Evolutionary conservation across 2,113 vertebrate genomes (phyloP), one percentile per base, ranked within the genome.

Genomic region (Furnarius figulus): DNA sequence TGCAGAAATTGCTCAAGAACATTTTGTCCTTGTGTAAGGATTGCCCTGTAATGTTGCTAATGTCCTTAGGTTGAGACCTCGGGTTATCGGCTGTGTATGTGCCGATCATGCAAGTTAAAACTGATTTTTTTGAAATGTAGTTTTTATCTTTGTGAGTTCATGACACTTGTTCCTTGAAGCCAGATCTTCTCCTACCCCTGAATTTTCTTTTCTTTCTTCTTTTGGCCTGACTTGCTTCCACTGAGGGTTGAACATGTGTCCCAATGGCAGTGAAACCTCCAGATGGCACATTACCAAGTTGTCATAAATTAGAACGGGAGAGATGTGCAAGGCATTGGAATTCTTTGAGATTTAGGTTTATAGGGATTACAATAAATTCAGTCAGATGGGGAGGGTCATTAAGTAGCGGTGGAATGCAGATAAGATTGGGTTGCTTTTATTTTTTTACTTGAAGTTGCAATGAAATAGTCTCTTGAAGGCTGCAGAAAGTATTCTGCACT

Each of bases 281-380:
- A 96, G 96, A 93, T 96, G 96, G 95, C 73, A 93, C 92, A 96
- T 95, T 97, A 96, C 74, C 88, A 94, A 76, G 61, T 92, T 89
- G 88, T 50, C 95, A 71, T 97, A 96, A 97, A 97, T 96, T 94
- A 93, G 76, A 90, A 40, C 22, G 67, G 44, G 46, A 72, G 55
- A 92, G 87, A 94, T 87, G 84, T 35, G 3, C 66, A 89, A 96
- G 63, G 85, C 95, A 96, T 89, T 73, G 90, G 50, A 95, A 94
- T 91, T 97, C 92, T 95, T 95, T 85, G 73, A 92, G 89, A 82
- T 96, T 96, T 89, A 93, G 86, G 86, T 95, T 96, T 93, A 95
- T 87, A 94, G 94, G 80, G 79, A 87, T 89, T 96, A 89, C 92
- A 95, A 61, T 95, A 95, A 96, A 96, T 95, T 96, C 73, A 79